phyloP scores from a whole-genome alignment of 2,888 invertebrate species.

The Thecophora atra region DNA sequence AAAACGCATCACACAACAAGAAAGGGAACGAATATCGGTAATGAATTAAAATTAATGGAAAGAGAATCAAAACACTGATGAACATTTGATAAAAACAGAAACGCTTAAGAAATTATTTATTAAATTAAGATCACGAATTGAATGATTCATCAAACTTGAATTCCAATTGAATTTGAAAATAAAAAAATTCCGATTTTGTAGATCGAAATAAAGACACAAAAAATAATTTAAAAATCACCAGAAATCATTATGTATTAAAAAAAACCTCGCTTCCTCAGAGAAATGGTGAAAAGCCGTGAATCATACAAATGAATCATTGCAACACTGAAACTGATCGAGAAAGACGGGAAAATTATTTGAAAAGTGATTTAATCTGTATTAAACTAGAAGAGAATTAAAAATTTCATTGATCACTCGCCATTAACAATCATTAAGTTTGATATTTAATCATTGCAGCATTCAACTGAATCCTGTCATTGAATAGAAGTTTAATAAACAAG shows the following conservation, averaged over 20 bases:
- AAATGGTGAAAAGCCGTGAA: conserved; percentile 34
- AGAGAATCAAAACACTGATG: too few species aligned
- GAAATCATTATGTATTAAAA: conserved; percentile 37
- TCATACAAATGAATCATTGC: conserved; percentile 16
- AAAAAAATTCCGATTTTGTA: not conserved
- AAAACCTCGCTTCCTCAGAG: conserved; percentile 63
- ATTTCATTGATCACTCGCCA: not conserved
- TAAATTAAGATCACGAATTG: too few species aligned
- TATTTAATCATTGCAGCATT: not conserved
- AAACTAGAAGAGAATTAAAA: not conserved
- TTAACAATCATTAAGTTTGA: not conserved
- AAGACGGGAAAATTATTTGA: conserved; percentile 20
- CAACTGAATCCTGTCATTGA: conserved; percentile 11
- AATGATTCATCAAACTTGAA: conserved; percentile 37
- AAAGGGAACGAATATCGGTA: too few species aligned
- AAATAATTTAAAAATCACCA: not conserved
- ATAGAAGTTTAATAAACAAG: not conserved
- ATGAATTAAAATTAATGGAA: too few species aligned
- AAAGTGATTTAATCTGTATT: not conserved
- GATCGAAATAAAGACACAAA: conserved; percentile 1
- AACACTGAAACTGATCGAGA: conserved; percentile 25
- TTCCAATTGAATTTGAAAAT: conserved; percentile 30
- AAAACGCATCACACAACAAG: conserved; percentile 5
- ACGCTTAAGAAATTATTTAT: too few species aligned
- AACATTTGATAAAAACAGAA: too few species aligned